Percentiles rank a stretch among this genome's conserved stretches.
These are phyloP conservation scores for Montipora cactus DNA, from an alignment of 64 coral and sea anemone genomes.

Conservation along the genomic window DNA sequence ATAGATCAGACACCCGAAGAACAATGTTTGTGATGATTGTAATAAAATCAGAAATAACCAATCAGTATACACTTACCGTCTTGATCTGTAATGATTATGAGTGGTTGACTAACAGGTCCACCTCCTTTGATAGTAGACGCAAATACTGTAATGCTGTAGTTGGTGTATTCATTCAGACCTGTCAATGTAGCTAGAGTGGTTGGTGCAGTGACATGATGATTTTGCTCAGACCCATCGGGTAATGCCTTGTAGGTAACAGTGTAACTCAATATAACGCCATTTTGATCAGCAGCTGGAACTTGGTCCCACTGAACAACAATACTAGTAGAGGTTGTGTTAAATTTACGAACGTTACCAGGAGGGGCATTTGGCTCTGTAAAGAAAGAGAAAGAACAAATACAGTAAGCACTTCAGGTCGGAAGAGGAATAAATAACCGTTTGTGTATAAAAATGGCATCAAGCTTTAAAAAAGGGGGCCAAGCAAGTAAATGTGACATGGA, in stretches of 20 bases:
- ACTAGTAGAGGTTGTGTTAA: too few species aligned
- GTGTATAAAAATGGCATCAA: too few species aligned
- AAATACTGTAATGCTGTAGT: neutral
- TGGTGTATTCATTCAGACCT: neutral
- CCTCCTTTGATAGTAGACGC: neutral
- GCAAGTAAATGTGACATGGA: neutral
- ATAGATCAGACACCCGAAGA: too few species aligned
- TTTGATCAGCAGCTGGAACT: neutral
- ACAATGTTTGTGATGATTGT: too few species aligned
- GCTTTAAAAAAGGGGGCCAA: too few species aligned
- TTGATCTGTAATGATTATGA: neutral
- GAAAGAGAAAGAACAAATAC: too few species aligned
- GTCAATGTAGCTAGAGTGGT: neutral
- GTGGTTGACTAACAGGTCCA: neutral
- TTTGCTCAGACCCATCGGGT: neutral
- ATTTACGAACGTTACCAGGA: too few species aligned
- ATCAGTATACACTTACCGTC: neutral
- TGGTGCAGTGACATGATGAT: neutral
- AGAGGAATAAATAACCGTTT: too few species aligned
- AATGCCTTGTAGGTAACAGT: neutral
- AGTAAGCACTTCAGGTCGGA: too few species aligned
- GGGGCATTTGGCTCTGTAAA: too few species aligned
- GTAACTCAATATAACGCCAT: neutral
- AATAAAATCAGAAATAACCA: too few species aligned
- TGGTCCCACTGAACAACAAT: too few species aligned